Evolutionary conservation across 2,113 vertebrate species (phyloP).

Genomic region (Oncorhynchus mykiss): DNA sequence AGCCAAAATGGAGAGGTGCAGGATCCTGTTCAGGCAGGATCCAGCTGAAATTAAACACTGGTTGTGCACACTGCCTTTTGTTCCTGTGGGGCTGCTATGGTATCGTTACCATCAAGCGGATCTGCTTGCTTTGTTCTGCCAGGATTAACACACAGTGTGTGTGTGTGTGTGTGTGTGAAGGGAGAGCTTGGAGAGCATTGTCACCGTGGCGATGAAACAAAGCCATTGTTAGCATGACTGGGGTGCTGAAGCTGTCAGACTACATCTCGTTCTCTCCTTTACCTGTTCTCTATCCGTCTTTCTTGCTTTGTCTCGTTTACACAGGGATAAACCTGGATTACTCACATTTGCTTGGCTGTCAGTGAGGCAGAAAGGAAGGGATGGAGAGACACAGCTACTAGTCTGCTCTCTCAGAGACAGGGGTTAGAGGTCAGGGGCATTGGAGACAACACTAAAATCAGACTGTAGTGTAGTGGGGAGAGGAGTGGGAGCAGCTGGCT

Average conservation of each 20-base stretch:
- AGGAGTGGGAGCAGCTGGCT: not conserved
- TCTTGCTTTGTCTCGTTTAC: slow-evolving; percentile 1
- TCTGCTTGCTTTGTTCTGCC: slow-evolving; percentile 54
- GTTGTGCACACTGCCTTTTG: slow-evolving; percentile 42
- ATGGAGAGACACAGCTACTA: not conserved
- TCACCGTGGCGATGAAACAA: slow-evolving; percentile 42
- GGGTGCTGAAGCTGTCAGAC: slow-evolving; percentile 45
- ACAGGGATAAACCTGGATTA: not conserved
- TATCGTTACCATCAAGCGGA: slow-evolving; percentile 56
- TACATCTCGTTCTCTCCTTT: slow-evolving; percentile 5
- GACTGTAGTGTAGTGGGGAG: not conserved
- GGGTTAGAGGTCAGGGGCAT: not conserved
- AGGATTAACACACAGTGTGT: slow-evolving; percentile 54
- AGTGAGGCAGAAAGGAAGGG: not conserved
- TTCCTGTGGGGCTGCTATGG: slow-evolving; percentile 52
- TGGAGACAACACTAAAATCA: not conserved
- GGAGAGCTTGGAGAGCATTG: not conserved
- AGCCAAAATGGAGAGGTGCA: no score
- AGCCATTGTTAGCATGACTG: slow-evolving; percentile 30
- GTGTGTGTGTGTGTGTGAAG: slow-evolving; percentile 1
- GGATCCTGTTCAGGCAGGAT: no score
- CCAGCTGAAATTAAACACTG: no score
- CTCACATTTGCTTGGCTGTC: not conserved
- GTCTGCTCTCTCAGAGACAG: not conserved
- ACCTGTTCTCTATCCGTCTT: slow-evolving; percentile 7